A percentile compares a stretch with the other conserved stretches of the same genome.
Conservation (phyloP, 2,888 invertebrate genomes). For the Lobophora halterata region DNA sequence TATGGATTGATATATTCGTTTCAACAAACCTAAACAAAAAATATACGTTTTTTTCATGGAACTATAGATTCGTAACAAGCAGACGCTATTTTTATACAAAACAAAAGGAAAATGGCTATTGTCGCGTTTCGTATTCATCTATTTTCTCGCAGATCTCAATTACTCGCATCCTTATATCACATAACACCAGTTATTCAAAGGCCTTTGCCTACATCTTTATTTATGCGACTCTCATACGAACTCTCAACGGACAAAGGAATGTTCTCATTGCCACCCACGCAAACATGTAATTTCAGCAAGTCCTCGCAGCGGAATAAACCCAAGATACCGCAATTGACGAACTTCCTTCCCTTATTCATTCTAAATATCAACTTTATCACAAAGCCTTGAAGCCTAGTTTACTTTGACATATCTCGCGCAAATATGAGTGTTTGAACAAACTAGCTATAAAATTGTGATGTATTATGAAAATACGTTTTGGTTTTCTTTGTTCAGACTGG, state of each 20-base stretch:
- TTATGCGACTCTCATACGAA: constrained; percentile 7
- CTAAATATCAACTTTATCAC: constrained; percentile 15
- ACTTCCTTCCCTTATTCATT: constrained; percentile 19
- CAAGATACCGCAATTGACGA: constrained; percentile 18
- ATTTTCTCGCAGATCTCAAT: constrained; percentile 3
- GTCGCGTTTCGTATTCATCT: constrained; percentile 6
- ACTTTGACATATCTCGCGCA: constrained; percentile 7
- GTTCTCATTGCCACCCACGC: constrained; percentile 12
- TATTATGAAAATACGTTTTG: constrained; percentile 25
- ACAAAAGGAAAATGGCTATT: constrained; percentile 9
- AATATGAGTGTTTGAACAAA: constrained; percentile 23
- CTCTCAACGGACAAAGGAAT: constrained; percentile 11
- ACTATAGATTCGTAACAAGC: too few species aligned
- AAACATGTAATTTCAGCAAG: constrained; percentile 23
- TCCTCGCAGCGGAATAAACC: constrained; percentile 19
- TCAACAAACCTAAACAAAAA: too few species aligned
- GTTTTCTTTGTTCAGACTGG: constrained; percentile 19
- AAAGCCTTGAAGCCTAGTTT: constrained; percentile 6
- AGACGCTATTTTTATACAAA: neutral
- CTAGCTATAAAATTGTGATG: constrained; percentile 23
- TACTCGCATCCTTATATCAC: constrained; percentile 13
- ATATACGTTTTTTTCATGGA: too few species aligned
- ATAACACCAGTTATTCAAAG: constrained; percentile 7
- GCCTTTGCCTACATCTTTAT: too few species aligned
- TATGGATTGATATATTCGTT: neutral